Base-by-base conservation (phyloP, 2,113 vertebrate species). In the Gracilinanus agilis region DNA sequence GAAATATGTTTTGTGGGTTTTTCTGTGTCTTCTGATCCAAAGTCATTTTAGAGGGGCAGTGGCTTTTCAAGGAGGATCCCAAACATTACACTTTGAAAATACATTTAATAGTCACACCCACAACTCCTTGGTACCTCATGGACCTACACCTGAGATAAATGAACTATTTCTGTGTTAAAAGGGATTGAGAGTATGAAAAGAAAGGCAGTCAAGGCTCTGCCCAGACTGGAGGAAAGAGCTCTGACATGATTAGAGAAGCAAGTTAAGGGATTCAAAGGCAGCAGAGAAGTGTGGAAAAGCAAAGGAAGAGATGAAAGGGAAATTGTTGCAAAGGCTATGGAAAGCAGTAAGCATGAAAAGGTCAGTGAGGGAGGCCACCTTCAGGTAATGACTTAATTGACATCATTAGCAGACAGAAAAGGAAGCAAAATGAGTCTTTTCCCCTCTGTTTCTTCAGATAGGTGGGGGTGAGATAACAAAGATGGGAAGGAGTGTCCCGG, bases 391-490 rank as follows among this genome's bases (percentile, higher is more conserved):
- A 53, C 11, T 90, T 94, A 94, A 95, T 88, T 95, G 93, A 96
- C 91, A 96, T 94, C 97, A 94, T 88, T 75, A 93, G 93, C 29
- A 54, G 49, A 34, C 67, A 97, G 24, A 93, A 89, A 95, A 90
- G 92, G 88, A 97, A 95, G 97, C 44, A 49, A 90, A 96, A 96
- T 95, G 1, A 97, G 75, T 94, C 55, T 0, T n/a, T 95, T 93
- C 49, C 94, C 92, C 58, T 90, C 34, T 0, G 1, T 40, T 97
- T 55, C 95, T 54, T 95, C 96, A 97, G 90, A 67, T 95, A 95
- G 93, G 94, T 24, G 23, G 9, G 25, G 94, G 55, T 55, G 67
- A 97, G 89, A 90, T 94, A 94, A 44, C 54, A 92, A 93, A 97
- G 44, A 2, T n/a, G 95, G 95, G 61, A 55, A 55, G 93, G 91